Evolutionary conservation across 2,888 invertebrate species (phyloP).

Genomic region (Lasioglossum marginatum): DNA sequence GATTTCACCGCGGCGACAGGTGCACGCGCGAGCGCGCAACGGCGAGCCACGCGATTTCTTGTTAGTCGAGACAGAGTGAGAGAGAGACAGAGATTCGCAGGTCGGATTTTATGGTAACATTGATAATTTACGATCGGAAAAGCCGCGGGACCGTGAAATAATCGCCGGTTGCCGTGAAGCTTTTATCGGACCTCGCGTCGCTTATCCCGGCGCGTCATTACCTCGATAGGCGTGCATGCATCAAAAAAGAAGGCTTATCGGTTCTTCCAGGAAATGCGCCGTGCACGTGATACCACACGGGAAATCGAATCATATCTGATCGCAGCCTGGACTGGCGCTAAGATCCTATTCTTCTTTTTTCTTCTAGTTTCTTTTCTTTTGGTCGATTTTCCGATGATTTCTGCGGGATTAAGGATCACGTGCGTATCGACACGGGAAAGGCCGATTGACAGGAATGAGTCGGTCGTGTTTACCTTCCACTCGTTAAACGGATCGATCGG

Average conservation of each 20-base stretch:
- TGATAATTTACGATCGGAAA: conserved; percentile 58
- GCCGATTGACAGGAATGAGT: conserved; percentile 29
- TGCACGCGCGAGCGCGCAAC: conserved; percentile 18
- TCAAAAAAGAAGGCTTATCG: conserved; percentile 61
- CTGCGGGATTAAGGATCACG: conserved; percentile 21
- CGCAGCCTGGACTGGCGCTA: conserved; percentile 34
- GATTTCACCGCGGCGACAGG: conserved; percentile 57
- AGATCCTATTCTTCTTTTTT: not conserved
- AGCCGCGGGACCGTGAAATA: conserved; percentile 45
- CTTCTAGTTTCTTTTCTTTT: not conserved
- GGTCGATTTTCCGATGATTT: not conserved
- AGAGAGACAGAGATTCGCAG: not conserved
- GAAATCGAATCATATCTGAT: conserved; percentile 58
- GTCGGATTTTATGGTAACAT: conserved; percentile 50
- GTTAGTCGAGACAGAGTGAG: not conserved
- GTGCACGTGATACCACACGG: conserved; percentile 38
- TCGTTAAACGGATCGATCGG: conserved; percentile 26
- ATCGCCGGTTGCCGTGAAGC: conserved; percentile 43
- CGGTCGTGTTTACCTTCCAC: conserved; percentile 40
- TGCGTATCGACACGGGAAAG: conserved; percentile 8
- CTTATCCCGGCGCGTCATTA: conserved; percentile 65
- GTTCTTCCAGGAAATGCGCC: conserved; percentile 61
- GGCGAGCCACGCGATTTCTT: conserved; percentile 34
- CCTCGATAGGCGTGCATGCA: conserved; percentile 52
- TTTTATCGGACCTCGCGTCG: conserved; percentile 62